These are phyloP conservation scores for Platanista minor DNA, from an alignment of 2,113 vertebrate species.

Conservation along the genomic window DNA sequence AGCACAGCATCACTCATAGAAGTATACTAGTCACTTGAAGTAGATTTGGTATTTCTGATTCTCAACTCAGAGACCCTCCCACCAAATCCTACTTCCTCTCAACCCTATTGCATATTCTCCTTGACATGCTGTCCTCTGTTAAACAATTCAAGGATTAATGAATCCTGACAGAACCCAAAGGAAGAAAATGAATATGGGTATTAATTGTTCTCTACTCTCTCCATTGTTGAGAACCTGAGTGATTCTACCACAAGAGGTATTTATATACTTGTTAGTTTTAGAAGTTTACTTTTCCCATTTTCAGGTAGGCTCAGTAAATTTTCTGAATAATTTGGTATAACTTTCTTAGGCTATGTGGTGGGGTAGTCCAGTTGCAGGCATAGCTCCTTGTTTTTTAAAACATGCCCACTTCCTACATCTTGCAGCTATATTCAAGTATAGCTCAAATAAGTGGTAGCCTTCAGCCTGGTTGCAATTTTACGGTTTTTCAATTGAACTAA, in stretches of 20 bases:
- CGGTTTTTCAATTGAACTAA: constrained; percentile 5
- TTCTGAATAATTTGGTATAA: neutral
- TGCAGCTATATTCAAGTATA: neutral
- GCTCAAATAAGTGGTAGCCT: neutral
- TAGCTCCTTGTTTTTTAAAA: neutral
- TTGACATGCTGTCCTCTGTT: neutral
- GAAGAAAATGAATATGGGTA: neutral
- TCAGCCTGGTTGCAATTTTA: neutral
- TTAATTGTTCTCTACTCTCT: neutral
- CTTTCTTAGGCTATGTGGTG: neutral
- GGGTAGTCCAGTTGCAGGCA: neutral
- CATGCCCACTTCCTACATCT: neutral
- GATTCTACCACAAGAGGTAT: neutral
- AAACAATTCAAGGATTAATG: neutral
- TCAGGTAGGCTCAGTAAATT: neutral
- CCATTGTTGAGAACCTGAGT: neutral
- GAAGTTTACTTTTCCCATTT: neutral
- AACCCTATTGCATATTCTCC: neutral
- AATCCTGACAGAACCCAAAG: neutral
- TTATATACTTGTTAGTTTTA: neutral
- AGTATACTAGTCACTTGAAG: neutral
- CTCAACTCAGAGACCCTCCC: neutral
- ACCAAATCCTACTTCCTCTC: neutral
- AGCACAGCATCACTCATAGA: neutral
- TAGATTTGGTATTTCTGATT: constrained; percentile 1